Percentiles rank a stretch among this genome's conserved stretches.
Conservation (phyloP, 2,113 vertebrate genomes). For the Cranoglanis bouderius region DNA sequence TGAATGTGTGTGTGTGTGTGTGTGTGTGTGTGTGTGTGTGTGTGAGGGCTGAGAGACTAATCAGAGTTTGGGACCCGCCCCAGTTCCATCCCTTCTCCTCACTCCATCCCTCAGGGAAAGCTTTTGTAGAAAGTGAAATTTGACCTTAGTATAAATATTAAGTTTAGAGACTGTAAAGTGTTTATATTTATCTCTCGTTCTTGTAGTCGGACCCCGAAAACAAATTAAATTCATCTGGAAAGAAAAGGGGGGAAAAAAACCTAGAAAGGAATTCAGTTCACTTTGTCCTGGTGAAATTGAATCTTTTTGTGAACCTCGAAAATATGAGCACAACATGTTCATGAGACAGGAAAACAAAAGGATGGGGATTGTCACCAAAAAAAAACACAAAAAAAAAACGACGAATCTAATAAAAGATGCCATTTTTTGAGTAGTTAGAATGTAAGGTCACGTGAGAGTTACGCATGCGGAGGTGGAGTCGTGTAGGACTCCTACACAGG, state of each 20-base stretch:
- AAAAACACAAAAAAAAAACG: neutral
- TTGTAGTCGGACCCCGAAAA: neutral
- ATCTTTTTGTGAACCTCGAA: neutral
- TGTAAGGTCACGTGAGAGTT: neutral
- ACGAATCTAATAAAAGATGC: neutral
- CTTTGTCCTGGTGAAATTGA: neutral
- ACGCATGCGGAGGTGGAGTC: neutral
- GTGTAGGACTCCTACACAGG: too few species aligned
- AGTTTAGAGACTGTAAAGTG: neutral
- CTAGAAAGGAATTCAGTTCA: neutral
- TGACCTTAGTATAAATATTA: neutral
- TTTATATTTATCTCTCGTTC: neutral
- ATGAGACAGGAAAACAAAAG: neutral
- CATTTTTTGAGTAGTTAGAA: too few species aligned
- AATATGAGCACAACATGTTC: neutral
- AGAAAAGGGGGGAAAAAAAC: neutral
- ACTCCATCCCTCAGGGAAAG: neutral
- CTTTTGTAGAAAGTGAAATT: neutral
- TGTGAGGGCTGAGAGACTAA: slow-evolving; percentile 38
- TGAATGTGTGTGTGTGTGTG: neutral
- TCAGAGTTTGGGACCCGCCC: slow-evolving; percentile 34
- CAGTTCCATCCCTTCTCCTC: neutral
- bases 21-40: slow-evolving; percentile 31
- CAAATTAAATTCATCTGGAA: neutral
- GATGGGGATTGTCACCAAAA: neutral